Conservation (phyloP, 2,113 vertebrate species). For the Rhineura floridana region DNA sequence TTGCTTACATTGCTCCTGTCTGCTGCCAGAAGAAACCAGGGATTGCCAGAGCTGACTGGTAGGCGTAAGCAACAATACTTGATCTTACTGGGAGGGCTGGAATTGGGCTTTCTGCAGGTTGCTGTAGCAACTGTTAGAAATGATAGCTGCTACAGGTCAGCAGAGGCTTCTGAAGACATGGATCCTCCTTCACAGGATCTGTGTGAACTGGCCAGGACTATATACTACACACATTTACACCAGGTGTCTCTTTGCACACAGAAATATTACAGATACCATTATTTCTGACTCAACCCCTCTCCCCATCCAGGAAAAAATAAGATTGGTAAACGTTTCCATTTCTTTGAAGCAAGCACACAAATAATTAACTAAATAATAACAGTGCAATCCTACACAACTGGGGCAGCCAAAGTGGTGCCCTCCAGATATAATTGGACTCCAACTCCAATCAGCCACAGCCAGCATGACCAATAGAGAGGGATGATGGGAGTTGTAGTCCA, state of each 20-base stretch:
- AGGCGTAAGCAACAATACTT: background rate
- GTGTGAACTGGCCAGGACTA: background rate
- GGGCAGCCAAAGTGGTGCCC: too few species aligned
- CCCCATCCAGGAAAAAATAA: background rate
- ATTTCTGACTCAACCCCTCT: background rate
- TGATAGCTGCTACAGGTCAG: background rate
- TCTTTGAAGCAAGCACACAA: conserved; percentile 25
- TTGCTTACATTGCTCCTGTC: too few species aligned
- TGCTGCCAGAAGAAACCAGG: background rate
- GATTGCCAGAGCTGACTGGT: background rate
- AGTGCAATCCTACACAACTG: too few species aligned
- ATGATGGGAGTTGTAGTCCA: too few species aligned
- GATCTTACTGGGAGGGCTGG: background rate
- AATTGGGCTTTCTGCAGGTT: background rate
- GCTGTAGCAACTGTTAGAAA: background rate
- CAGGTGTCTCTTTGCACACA: background rate
- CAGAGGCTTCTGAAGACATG: background rate
- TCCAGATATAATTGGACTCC: too few species aligned
- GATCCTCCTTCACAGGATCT: background rate
- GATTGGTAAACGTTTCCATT: background rate
- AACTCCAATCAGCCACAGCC: too few species aligned
- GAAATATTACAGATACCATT: background rate
- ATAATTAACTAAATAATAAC: conserved; percentile 50
- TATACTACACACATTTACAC: background rate
- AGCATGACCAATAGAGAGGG: too few species aligned